Percentiles rank a stretch among this genome's conserved stretches.
Evolutionary conservation across 2,113 vertebrate species (phyloP).

Genomic region (Ptychochromis oligacanthus): DNA sequence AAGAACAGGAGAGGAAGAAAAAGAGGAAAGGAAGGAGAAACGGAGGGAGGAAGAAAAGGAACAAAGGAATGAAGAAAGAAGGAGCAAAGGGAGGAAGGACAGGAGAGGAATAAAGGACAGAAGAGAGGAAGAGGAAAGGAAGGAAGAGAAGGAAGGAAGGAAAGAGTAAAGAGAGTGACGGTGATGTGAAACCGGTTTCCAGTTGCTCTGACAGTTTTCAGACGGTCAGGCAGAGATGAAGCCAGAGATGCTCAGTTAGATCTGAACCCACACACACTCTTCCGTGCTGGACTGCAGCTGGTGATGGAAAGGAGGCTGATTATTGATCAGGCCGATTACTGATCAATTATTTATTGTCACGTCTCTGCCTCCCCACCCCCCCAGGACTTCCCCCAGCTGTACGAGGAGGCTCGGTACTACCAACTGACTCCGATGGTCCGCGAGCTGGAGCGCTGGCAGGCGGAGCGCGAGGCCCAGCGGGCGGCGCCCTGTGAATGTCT

Average conservation of each 20-base stretch:
- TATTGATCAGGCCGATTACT: accelerated
- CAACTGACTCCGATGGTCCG: slow-evolving; percentile 93
- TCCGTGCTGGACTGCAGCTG: too few relatives aligned
- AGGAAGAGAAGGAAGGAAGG: too few relatives aligned
- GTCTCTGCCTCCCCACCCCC: neutral
- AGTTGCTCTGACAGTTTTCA: neutral
- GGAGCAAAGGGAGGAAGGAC: neutral
- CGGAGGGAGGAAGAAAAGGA: too few relatives aligned
- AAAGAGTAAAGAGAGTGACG: neutral
- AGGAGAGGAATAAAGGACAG: neutral
- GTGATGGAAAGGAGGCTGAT: too few relatives aligned
- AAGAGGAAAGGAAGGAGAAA: neutral
- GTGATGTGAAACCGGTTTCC: neutral
- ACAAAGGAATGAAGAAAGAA: too few relatives aligned
- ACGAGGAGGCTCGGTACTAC: slow-evolving; percentile 93
- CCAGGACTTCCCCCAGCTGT: slow-evolving; percentile 91
- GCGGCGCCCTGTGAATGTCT: slow-evolving; percentile 87
- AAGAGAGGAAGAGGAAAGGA: too few relatives aligned
- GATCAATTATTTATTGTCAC: neutral
- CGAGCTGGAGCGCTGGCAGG: slow-evolving; percentile 92
- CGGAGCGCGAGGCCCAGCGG: slow-evolving; percentile 86
- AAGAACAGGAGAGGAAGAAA: neutral
- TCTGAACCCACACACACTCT: neutral
- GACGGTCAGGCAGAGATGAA: neutral
- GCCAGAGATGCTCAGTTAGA: neutral